phyloP scores from a whole-genome alignment of 2,797 vertebrate genomes.

The Poeciliopsis gracilis region DNA sequence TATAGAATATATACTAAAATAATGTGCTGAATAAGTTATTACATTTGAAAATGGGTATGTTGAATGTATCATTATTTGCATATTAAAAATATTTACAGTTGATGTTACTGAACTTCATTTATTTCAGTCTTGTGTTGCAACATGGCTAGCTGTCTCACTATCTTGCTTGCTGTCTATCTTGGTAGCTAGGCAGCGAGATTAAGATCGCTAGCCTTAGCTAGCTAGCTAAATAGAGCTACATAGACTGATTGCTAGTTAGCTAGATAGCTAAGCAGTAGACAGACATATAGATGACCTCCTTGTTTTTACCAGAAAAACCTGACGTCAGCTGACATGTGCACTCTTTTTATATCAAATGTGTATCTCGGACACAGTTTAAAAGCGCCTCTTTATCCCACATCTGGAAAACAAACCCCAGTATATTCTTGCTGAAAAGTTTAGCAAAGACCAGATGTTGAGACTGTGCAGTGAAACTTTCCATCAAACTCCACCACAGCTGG shows the following conservation, averaged over 20 bases:
- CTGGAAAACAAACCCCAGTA: not conserved
- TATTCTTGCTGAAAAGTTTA: not conserved
- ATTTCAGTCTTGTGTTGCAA: too few species aligned
- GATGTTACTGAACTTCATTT: too few species aligned
- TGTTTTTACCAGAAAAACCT: not conserved
- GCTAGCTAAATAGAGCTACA: not conserved
- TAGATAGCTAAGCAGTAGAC: not conserved
- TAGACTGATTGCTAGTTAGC: not conserved
- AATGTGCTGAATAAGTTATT: not conserved
- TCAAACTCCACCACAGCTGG: slow-evolving; percentile 21
- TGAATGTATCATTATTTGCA: not conserved
- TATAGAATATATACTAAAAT: not conserved
- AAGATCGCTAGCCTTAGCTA: not conserved
- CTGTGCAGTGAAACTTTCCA: slow-evolving; percentile 13
- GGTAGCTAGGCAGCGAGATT: not conserved
- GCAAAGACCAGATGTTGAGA: slow-evolving; percentile 3
- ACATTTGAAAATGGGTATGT: not conserved
- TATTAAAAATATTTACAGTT: not conserved
- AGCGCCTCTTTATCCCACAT: not conserved
- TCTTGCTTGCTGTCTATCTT: not conserved
- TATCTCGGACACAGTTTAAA: not conserved
- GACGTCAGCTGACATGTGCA: not conserved
- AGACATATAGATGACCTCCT: not conserved
- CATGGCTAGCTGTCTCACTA: not conserved
- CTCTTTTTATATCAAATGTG: not conserved